Evolutionary conservation across 2,113 vertebrate species (phyloP), one percentile per base, ranked within the genome.

Genomic region (Ictalurus furcatus): DNA sequence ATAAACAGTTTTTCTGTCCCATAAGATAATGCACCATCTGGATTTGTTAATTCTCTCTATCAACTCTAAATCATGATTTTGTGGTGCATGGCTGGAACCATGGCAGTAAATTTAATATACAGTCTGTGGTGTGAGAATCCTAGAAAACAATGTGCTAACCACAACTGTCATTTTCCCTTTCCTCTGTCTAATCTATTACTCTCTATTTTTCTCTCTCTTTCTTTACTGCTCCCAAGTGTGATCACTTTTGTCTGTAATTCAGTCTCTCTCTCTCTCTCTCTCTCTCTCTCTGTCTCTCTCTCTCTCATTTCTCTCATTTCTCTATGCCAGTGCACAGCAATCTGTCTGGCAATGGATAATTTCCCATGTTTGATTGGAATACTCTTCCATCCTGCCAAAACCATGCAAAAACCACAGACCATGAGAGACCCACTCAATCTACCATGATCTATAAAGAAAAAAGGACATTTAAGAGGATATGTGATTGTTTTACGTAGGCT

Each of bases 1-100:
- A 79, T 85, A 61, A 85, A 83, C 82, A 52, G 37, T 28, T 56
- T 83, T 84, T 79, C 9, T 84, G 86, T 89, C 76, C 34, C 84
- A 54, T 61, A 86, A 91, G 76, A 91, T 85, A 89, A 88, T 59
- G 81, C 30, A 76, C 90, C 90, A 91, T 90, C 90, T 91, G 90
- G 78, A 86, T 79, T 76, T 84, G 82, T 88, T 91, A 78, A 88
- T 86, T 91, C 78, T 54, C 59, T 79, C 69, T 54, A 85, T 91
- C 84, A 86, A 76, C 61, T 8, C 86, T 90, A 90, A 86, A 91
- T 88, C 85, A 90, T 37, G 84, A 90, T 40, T 86, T 86, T 85
- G 86, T 86, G 58, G 79, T 54, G 84, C 52, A 79, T 84, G 85
- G 58, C 69, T 86, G 88, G 84, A 90, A 88, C 84, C 34, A 37